Evolutionary conservation across 2,888 invertebrate genomes (phyloP), one percentile per base, ranked within the genome.

Genomic region (Allophyes oxyacanthae): DNA sequence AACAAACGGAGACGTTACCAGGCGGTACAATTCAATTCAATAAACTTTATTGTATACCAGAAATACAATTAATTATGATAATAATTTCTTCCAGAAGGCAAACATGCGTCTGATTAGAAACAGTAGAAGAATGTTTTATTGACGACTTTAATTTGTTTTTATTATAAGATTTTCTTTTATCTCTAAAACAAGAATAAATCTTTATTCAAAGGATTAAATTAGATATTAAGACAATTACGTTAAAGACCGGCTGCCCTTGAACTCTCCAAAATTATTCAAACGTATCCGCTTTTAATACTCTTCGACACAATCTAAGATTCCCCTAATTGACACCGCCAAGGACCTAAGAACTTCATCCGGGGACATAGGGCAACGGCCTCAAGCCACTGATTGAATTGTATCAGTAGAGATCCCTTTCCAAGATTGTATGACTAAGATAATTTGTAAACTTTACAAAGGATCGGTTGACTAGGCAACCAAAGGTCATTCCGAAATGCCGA

Each of bases 401-500:
- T 45, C 26, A 42, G 48, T 36, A 20, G 10, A 54, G 42, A 55
- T 46, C 26, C 9, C 42, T 50, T 34, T 61, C 34, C 15, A 26
- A 56, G 30, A 51, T 72, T 46, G 38, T 43, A 53, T 72, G 53
- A 63, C 41, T 48, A 10, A 36, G 32, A 65, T 53, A 41, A 52
- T 52, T 49, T 55, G 25, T 52, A 42, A 53, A 54, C 6, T 61
- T 20, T 9, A 33, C 42, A 52, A 40, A 48, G 41, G 43, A 68
- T 46, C 15, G 30, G 15, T 37, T 54, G 44, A 40, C 42, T 49
- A 42, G 38, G 20, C 30, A 33, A 43, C 37, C 48, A 59, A 57
- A 72, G 52, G 58, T 75, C 51, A 56, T n/a, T 14, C 15, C 32
- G 46, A 68, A 64, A 68, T 61, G 51, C 36, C 61, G 15, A 51